Conservation (phyloP, 2,113 vertebrate species). For the Menidia beryllina region DNA sequence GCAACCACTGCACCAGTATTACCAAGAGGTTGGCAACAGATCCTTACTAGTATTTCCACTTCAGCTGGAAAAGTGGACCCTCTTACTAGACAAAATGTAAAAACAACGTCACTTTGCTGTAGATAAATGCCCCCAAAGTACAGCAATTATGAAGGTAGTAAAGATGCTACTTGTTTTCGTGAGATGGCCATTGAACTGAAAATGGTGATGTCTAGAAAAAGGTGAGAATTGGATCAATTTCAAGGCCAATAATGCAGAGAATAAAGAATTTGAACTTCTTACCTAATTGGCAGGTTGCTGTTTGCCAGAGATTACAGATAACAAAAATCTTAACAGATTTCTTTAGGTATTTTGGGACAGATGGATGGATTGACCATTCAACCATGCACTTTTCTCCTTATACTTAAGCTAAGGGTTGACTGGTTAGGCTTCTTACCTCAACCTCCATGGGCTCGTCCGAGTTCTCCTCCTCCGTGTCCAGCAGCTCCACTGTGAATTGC, state of each 20-base stretch:
- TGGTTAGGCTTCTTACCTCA: constrained; percentile 83
- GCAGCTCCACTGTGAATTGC: constrained; percentile 93
- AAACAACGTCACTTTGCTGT: constrained; percentile 25
- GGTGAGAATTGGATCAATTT: background rate
- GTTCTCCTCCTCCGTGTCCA: constrained; percentile 97
- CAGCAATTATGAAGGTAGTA: background rate
- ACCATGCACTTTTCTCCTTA: background rate
- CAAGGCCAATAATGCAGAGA: background rate
- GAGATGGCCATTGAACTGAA: too few relatives aligned
- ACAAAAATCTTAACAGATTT: background rate
- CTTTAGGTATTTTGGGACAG: background rate
- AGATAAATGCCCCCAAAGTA: background rate
- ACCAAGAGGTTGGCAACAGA: constrained; percentile 24
- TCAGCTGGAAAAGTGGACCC: constrained; percentile 26
- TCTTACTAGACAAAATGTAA: constrained; percentile 36
- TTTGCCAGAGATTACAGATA: background rate
- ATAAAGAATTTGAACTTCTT: too few relatives aligned
- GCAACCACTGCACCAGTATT: background rate
- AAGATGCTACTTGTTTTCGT: background rate
- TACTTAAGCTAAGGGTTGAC: too few relatives aligned
- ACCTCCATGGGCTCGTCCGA: constrained; percentile 96
- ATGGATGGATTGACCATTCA: background rate
- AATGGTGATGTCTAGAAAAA: background rate
- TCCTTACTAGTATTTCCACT: constrained; percentile 34
- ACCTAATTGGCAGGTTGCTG: background rate